Evolutionary conservation across 2,113 vertebrate species (phyloP), one percentile per base, ranked within the genome.

Genomic region (Muntiacus muntjak): DNA sequence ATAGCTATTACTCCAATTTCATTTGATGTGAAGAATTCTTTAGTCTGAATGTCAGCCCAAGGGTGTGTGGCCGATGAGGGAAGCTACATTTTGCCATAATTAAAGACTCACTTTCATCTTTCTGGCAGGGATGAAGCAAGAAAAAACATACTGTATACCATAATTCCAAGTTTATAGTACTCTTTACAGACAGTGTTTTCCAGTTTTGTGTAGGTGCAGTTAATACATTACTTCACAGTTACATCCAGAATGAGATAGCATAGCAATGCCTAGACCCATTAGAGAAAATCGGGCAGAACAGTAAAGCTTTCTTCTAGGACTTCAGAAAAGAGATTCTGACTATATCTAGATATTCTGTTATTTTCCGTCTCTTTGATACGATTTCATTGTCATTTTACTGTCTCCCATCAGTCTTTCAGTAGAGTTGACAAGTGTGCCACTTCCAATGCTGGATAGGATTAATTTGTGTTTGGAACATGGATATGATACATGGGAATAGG

Each of bases 271-370:
- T 84, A 82, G 91, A 96, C 13, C 74, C 30, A 23, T 12, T 33
- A 60, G 76, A 97, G 94, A 93, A 89, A 96, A 89, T 36, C 88
- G 94, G 94, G 92, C 76, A 40, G 82, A 86, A 86, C 45, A 79
- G 89, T 43, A 62, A 71, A 67, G 60, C 84, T 93, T 71, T 96
- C 95, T 87, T 94, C 82, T 55, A 85, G 71, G 67, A 81, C 88
- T 92, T 97, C 55, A 97, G 55, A 62, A 95, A 94, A 95, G 43
- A 91, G 82, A 83, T 67, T 88, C 62, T 81, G 79, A 87, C 84
- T 91, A 3, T 85, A 57, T 82, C 74, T 81, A 36, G 14, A n/a
- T 30, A 62, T 62, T 21, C 62, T 88, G 10, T 94, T 93, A 26
- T 90, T 91, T 71, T 88, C 3, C 1, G 6, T 95, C 94, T 87